Base-by-base conservation (phyloP, 1,140 invertebrate species). In the Mylabris phalerata region DNA sequence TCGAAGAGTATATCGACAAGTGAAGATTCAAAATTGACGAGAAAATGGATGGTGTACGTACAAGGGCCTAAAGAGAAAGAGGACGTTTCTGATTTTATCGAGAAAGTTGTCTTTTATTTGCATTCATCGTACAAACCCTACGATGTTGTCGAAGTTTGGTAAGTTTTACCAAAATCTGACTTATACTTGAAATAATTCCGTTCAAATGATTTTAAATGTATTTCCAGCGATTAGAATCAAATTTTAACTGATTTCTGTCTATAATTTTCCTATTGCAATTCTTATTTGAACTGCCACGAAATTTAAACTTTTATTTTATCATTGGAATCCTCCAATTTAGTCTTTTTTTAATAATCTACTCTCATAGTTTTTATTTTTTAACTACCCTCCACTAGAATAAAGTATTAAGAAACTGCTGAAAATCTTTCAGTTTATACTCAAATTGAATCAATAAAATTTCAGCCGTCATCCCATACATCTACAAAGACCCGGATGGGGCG, bases 1-100 rank as follows among this genome's bases (percentile, higher is more conserved):
- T 93, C 91, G 0, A 91, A 90, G 73, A 93, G 84, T 78, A 85
- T 90, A 39, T 84, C 85, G 2, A 76, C 80, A 0, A 82, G 85
- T 44, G 82, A 82, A 6, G 79, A 83, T 24, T 83, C 88, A 65
- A 79, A 79, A 38, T 81, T 88, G n/a, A 92, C 85, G 48, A 90
- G 95, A 72, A 93, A 92, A 69, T 95, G 92, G 92, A 85, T 92
- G 75, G 81, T 94, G 48, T 95, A 94, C 75, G 83, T 94, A 4
- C 77, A 87, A 61, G 86, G 84, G 0, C 77, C 82, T 47, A 82
- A 80, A 62, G 77, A 83, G 11, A 74, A 76, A 47, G 79, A 81
- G 3, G 78, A 84, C 48, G 78, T 92, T 55, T 76, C 82, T 19
- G 74, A 81, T 49, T 82, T 85, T 71, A 76, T 92, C 0, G 79